A percentile compares a stretch with the other conserved stretches of the same genome.
phyloP scores from a whole-genome alignment of 2,113 vertebrate species.

The Dasyurus viverrinus region DNA sequence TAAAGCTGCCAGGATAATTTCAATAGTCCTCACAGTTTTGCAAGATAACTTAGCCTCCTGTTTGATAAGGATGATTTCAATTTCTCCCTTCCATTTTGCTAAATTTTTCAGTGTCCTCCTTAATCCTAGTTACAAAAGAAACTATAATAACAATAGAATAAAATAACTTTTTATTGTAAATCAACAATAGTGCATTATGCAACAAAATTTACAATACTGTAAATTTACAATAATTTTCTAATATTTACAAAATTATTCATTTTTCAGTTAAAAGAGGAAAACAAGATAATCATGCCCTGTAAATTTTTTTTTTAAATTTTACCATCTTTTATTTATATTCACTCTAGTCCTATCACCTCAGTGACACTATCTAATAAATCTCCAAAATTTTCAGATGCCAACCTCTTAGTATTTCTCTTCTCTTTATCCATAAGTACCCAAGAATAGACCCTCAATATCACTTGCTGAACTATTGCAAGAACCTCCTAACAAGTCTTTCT shows the following conservation, averaged over 20 bases:
- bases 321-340: not conserved
- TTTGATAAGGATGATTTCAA: not conserved
- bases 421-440: no score
- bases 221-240: not conserved
- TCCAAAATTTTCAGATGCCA: no score
- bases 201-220: not conserved
- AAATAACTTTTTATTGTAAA: not conserved
- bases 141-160: no score
- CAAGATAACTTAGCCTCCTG: not conserved
- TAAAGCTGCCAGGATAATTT: not conserved
- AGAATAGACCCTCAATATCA: no score
- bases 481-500: no score
- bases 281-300: not conserved
- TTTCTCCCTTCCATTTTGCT: not conserved
- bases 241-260: no score
- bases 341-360: not conserved
- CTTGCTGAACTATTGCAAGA: no score
- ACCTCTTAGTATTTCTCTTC: no score
- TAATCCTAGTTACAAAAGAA: not conserved
- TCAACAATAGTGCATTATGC: not conserved
- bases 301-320: not conserved
- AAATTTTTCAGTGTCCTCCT: not conserved
- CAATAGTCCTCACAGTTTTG: not conserved
- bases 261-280: not conserved
- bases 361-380: not conserved